phyloP scores from a whole-genome alignment of 2,888 invertebrate genomes.

The Sceliomorpha sp. region DNA sequence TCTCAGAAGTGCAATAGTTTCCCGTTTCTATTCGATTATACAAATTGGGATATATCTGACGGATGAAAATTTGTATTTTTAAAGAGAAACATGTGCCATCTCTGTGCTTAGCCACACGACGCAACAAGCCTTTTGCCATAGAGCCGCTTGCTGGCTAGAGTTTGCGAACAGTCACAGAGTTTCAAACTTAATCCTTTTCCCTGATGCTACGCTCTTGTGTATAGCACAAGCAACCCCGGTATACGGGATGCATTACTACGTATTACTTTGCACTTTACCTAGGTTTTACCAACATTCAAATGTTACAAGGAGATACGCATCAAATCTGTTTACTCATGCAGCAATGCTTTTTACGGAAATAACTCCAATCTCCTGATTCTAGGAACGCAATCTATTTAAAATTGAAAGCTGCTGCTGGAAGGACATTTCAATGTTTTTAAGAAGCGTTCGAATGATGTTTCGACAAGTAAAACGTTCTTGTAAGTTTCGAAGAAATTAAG shows the following conservation, averaged over 20 bases:
- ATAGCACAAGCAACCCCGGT: slow-evolving; percentile 20
- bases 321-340: slow-evolving; percentile 28
- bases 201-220: slow-evolving; percentile 20
- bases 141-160: background rate
- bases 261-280: slow-evolving; percentile 46
- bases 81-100: too few species aligned
- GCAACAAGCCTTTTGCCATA: background rate
- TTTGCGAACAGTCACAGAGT: slow-evolving; percentile 17
- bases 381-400: slow-evolving; percentile 27
- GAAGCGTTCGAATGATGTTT: too few species aligned
- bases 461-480: too few species aligned
- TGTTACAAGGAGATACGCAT: slow-evolving; percentile 39
- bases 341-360: slow-evolving; percentile 34
- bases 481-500: too few species aligned
- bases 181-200: slow-evolving; percentile 41
- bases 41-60: too few species aligned
- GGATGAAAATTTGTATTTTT: too few species aligned
- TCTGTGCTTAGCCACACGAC: too few species aligned
- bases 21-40: too few species aligned
- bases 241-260: slow-evolving; percentile 33
- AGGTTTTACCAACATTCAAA: slow-evolving; percentile 35
- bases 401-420: slow-evolving; percentile 36
- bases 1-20: too few species aligned
- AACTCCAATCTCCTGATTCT: slow-evolving; percentile 26
- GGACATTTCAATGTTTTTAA: too few species aligned